Percentiles rank a stretch among this genome's conserved stretches.
Evolutionary conservation across 1,140 invertebrate genomes (phyloP).

Genomic region (Drosophila aff.): DNA sequence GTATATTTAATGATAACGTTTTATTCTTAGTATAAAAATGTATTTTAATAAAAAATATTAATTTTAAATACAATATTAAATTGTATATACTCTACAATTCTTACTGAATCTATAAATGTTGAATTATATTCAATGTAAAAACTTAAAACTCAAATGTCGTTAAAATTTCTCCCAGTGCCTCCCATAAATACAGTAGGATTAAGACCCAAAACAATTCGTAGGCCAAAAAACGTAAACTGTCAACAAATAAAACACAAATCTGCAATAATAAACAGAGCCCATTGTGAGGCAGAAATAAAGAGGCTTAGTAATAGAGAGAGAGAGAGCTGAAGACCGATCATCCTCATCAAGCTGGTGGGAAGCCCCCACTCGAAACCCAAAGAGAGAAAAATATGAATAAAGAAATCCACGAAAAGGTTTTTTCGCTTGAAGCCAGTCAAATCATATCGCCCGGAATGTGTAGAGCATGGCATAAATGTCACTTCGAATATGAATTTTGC

Average conservation of each 20-base stretch:
- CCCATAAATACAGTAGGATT: constrained; percentile 47
- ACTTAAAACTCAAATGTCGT: neutral
- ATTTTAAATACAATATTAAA: too few relatives aligned
- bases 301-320: constrained; percentile 31
- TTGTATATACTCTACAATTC: too few relatives aligned
- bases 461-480: constrained; percentile 83
- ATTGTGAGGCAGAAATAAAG: constrained; percentile 45
- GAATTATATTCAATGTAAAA: neutral
- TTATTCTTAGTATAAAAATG: too few relatives aligned
- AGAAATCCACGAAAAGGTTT: constrained; percentile 50
- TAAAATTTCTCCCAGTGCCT: constrained; percentile 40
- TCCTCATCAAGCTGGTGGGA: constrained; percentile 27
- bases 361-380: constrained; percentile 12
- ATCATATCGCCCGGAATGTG: constrained; percentile 80
- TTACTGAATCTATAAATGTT: too few relatives aligned
- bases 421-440: constrained; percentile 57
- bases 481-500: constrained; percentile 76
- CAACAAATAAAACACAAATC: constrained; percentile 82
- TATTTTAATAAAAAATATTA: too few relatives aligned
- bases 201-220: constrained; percentile 59
- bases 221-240: constrained; percentile 78
- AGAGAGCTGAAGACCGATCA: constrained; percentile 18
- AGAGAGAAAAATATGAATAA: constrained; percentile 14
- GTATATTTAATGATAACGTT: too few relatives aligned
- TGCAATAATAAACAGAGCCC: constrained; percentile 68